These are phyloP conservation scores for Dicranocentrus wangi DNA, from an alignment of 2,888 invertebrate species.

Conservation along the genomic window DNA sequence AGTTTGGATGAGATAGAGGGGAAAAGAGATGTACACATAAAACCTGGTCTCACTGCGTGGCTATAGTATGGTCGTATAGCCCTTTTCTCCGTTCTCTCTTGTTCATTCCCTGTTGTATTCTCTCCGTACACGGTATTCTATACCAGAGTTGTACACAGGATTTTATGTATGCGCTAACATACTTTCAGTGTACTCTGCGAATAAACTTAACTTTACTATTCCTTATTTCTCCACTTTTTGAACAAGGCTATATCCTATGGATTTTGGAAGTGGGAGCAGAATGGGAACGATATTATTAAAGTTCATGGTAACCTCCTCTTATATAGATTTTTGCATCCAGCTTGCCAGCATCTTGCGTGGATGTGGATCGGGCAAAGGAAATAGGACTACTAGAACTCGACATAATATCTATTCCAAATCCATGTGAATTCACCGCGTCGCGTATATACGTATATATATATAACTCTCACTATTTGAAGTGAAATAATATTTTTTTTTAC, in stretches of 20 bases:
- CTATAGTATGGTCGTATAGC: no score
- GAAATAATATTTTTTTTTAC: no score
- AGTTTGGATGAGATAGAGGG: slow-evolving; percentile 12
- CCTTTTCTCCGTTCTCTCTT: background rate
- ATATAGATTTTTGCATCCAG: slow-evolving; percentile 14
- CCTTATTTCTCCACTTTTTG: background rate
- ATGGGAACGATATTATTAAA: background rate
- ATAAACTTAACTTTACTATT: slow-evolving; percentile 11
- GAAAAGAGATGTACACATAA: background rate
- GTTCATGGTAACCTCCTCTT: background rate
- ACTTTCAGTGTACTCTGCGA: background rate
- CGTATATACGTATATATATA: no score
- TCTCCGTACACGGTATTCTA: background rate
- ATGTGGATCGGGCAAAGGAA: background rate
- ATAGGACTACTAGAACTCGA: no score
- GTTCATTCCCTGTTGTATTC: slow-evolving; percentile 27
- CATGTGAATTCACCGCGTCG: no score
- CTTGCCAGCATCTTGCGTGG: background rate
- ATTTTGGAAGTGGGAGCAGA: background rate
- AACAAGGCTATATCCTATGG: no score
- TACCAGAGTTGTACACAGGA: no score
- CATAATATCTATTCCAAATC: no score
- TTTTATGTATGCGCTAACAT: background rate
- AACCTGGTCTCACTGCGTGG: background rate
- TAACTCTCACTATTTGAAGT: no score